Evolutionary conservation across 1,140 invertebrate species (phyloP).

Genomic region (Eubasilissa regina): DNA sequence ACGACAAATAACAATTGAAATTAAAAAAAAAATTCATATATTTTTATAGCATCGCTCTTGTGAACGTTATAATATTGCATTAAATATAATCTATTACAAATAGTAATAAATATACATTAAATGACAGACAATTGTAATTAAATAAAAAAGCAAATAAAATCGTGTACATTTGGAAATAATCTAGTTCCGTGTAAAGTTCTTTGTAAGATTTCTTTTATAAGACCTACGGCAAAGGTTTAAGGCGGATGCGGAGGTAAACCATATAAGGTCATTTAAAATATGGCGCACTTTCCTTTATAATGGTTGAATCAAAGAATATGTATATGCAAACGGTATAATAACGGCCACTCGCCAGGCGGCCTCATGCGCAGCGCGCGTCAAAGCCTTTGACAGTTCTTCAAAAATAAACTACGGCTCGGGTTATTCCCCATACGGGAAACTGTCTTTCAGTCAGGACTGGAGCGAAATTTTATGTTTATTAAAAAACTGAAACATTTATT

Average conservation of each 20-base stretch:
- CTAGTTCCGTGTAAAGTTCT: constrained; percentile 53
- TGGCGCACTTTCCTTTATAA: constrained; percentile 20
- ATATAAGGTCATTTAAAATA: constrained; percentile 47
- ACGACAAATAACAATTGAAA: not conserved
- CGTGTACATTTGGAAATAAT: constrained; percentile 51
- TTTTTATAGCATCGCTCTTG: no score
- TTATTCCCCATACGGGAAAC: not conserved
- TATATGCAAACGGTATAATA: constrained; percentile 6
- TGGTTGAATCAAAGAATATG: constrained; percentile 39
- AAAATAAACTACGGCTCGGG: constrained; percentile 25
- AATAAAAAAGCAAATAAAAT: constrained; percentile 52
- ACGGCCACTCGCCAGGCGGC: not conserved
- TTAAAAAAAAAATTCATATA: no score
- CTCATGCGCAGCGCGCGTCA: constrained; percentile 2
- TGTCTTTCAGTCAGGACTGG: not conserved
- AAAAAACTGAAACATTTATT: no score
- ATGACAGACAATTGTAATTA: constrained; percentile 52
- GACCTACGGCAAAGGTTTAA: constrained; percentile 53
- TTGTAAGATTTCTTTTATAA: constrained; percentile 51
- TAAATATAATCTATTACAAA: no score
- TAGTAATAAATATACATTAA: constrained; percentile 29
- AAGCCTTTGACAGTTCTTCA: constrained; percentile 47
- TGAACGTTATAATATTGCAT: no score
- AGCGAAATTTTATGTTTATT: no score
- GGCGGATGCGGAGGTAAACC: constrained; percentile 41